Base-by-base conservation (phyloP, 2,113 vertebrate species). In the Talpa occidentalis region DNA sequence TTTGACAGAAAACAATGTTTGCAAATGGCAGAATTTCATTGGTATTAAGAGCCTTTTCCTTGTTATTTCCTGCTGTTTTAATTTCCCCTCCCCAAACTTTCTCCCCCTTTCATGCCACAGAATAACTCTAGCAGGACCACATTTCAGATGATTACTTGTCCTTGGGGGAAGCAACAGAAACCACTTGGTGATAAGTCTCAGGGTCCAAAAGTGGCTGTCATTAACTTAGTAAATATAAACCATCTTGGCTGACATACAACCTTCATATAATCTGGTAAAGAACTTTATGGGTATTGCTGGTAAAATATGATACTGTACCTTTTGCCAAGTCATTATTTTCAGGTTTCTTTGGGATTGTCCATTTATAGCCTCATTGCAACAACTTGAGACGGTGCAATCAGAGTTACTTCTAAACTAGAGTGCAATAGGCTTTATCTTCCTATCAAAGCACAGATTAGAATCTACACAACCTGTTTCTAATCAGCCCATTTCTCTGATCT, bases 371-470 rank as follows among this genome's bases (percentile, higher is more conserved):
- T 70, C 77, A 47, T 60, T 78, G 54, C 59, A 88, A 92, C 44
- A 74, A 54, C 89, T 76, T 49, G 91, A 96, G 93, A 89, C 86
- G 95, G 94, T 90, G 59, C 80, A 96, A 97, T 97, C 85, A 67
- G 90, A 96, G 88, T 96, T 96, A 94, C 96, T 96, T 96, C 93
- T 92, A 96, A 96, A 97, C 92, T 90, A 94, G 96, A 96, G 81
- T 32, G 42, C 40, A 83, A 35, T 56, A 87, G 77, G 56, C 42
- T 54, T 83, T 62, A 40, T 67, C 49, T 91, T 92, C 54, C 81
- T 40, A 22, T 89, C 80, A 52, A 82, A 90, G 52, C 24, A 17
- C 32, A 56, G 60, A 85, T 70, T 19, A 2, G 37, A 85, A 76
- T 81, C 67, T 73, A 40, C 26, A 28, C 3, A 60, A 49, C 77